Percentiles rank a stretch among this genome's conserved stretches.
These are phyloP conservation scores for Botia kubotai DNA, from an alignment of 2,797 vertebrate species.

Conservation along the genomic window DNA sequence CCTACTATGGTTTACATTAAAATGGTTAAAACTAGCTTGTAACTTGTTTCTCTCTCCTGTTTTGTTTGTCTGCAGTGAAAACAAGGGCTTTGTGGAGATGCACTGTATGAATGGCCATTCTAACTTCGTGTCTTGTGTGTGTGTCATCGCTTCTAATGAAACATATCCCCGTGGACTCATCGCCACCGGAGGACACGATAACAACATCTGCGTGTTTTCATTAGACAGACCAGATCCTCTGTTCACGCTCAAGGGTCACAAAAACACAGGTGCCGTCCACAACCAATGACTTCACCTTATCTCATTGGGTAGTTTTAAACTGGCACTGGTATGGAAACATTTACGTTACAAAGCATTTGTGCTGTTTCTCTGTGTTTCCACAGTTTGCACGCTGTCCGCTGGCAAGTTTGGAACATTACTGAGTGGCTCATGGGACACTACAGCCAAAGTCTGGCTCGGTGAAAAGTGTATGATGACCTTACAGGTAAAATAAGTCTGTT, in stretches of 20 bases:
- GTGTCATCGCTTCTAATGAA: conserved; percentile 90
- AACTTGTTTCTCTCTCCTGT: neutral
- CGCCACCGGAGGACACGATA: conserved; percentile 94
- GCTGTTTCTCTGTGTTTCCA: conserved; percentile 20
- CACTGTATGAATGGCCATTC: conserved; percentile 93
- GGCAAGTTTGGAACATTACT: conserved; percentile 96
- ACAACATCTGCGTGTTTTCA: conserved; percentile 93
- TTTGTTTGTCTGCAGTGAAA: conserved; percentile 76
- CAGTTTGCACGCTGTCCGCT: conserved; percentile 94
- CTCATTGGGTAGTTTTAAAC: neutral
- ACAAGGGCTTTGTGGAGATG: conserved; percentile 88
- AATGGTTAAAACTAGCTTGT: neutral
- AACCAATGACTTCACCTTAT: neutral
- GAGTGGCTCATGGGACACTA: conserved; percentile 98
- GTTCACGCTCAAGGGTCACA: conserved; percentile 91
- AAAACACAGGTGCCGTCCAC: conserved; percentile 86
- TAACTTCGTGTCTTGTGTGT: conserved; percentile 96
- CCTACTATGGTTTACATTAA: neutral
- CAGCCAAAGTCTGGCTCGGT: conserved; percentile 96
- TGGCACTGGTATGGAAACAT: neutral
- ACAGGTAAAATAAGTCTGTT: conserved; percentile 79
- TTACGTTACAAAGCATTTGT: neutral
- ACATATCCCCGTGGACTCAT: conserved; percentile 90
- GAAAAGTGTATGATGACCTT: conserved; percentile 99
- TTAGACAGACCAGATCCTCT: conserved; percentile 86